A percentile compares a stretch with the other conserved stretches of the same genome.
Conservation (phyloP, 2,113 vertebrate genomes). For the Caracal caracal region DNA sequence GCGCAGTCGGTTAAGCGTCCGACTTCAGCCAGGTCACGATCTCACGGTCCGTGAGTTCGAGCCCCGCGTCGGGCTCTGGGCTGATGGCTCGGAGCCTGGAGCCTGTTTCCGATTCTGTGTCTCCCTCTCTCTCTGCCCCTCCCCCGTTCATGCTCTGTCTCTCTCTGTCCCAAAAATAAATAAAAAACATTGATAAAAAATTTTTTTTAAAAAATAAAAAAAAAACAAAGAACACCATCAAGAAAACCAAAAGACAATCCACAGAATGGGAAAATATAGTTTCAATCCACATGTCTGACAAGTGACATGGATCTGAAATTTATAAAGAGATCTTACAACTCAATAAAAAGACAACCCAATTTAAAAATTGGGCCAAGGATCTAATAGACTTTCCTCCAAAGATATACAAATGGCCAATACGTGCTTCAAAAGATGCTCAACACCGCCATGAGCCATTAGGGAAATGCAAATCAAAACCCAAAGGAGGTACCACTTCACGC, state of each 20-base stretch:
- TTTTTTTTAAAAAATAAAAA: too few relatives aligned
- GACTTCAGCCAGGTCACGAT: too few relatives aligned
- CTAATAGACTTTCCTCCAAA: background rate
- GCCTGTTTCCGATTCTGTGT: too few relatives aligned
- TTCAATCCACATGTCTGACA: background rate
- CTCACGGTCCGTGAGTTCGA: too few relatives aligned
- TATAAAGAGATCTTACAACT: background rate
- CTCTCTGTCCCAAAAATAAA: too few relatives aligned
- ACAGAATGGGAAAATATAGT: constrained; percentile 14
- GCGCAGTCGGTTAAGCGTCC: too few relatives aligned
- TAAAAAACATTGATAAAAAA: too few relatives aligned
- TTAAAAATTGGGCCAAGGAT: background rate
- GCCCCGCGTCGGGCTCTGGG: too few relatives aligned
- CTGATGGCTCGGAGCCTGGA: too few relatives aligned
- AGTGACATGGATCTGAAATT: background rate
- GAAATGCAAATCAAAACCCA: constrained; percentile 44
- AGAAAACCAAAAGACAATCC: constrained; percentile 30
- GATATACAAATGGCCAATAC: background rate
- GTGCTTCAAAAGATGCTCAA: background rate
- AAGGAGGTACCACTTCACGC: background rate
- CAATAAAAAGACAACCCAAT: constrained; percentile 30
- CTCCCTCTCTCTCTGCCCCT: too few relatives aligned
- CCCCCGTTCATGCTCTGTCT: too few relatives aligned
- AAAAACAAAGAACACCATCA: constrained; percentile 20
- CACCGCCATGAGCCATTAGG: background rate